Conservation (phyloP, 1,140 invertebrate species). For the Drosophila subobscura region DNA sequence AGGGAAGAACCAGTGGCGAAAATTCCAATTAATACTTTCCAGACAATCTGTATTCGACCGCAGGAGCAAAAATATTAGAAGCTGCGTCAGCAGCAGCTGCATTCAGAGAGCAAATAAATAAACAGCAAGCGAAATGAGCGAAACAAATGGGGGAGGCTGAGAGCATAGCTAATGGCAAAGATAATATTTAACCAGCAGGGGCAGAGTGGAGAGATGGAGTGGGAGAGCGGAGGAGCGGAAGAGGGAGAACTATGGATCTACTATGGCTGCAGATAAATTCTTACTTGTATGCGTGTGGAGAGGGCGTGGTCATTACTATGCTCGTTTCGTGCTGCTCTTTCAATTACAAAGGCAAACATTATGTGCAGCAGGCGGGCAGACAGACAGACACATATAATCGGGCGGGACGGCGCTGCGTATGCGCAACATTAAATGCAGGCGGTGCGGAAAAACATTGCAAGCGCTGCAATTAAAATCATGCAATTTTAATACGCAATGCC, state of each 20-base stretch:
- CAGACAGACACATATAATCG: background rate
- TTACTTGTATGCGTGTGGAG: background rate
- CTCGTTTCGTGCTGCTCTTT: slow-evolving; percentile 25
- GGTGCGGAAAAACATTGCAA: slow-evolving; percentile 56
- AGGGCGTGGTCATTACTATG: slow-evolving; percentile 47
- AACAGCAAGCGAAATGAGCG: slow-evolving; percentile 56
- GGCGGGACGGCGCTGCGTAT: slow-evolving; percentile 58
- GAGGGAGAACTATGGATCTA: slow-evolving; percentile 14
- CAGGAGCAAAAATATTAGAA: slow-evolving; percentile 32
- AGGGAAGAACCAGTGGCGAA: background rate
- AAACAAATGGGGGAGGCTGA: slow-evolving; percentile 17
- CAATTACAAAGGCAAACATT: slow-evolving; percentile 53
- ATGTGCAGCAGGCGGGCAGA: slow-evolving; percentile 24
- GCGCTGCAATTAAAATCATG: slow-evolving; percentile 80
- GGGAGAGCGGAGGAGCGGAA: background rate
- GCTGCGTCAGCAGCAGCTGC: slow-evolving; percentile 44
- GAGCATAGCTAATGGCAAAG: slow-evolving; percentile 48
- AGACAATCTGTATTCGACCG: slow-evolving; percentile 31
- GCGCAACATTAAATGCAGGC: slow-evolving; percentile 76
- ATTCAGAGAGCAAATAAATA: slow-evolving; percentile 65
- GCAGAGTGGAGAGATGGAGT: background rate
- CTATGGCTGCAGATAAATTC: slow-evolving; percentile 4
- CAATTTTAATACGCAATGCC: slow-evolving; percentile 75
- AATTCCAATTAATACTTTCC: slow-evolving; percentile 8
- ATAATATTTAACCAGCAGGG: slow-evolving; percentile 61